A percentile compares a stretch with the other conserved stretches of the same genome.
Evolutionary conservation across 92 coral and sea anemone species (phyloP).

Genomic region (Umimayanthus kanabou): DNA sequence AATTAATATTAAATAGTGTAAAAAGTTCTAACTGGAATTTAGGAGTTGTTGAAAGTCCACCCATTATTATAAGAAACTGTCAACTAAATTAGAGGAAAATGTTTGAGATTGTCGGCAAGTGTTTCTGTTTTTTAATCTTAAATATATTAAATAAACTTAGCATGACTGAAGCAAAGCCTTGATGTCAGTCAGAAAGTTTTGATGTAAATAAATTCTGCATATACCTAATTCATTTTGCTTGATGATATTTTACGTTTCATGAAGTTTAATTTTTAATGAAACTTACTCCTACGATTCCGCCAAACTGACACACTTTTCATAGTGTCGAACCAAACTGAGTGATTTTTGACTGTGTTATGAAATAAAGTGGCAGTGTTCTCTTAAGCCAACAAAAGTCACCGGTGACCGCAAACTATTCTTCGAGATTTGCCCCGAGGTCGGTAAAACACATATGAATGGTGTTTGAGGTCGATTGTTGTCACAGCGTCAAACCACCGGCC

Average conservation of each 20-base stretch:
- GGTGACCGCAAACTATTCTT: constrained; percentile 1
- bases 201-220: no score
- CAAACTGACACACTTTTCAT: not conserved
- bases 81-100: no score
- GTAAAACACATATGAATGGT: not conserved
- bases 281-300: not conserved
- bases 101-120: no score
- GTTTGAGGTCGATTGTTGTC: constrained; percentile 22
- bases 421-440: constrained; percentile 6
- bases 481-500: not conserved
- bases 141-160: no score
- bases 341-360: not conserved
- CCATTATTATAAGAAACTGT: no score
- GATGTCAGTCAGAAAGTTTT: not conserved
- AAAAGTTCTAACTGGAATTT: no score
- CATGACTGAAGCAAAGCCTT: no score
- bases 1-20: no score
- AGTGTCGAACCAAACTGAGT: not conserved
- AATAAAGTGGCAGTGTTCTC: not conserved
- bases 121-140: no score
- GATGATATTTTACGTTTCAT: not conserved
- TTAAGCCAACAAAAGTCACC: not conserved
- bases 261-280: not conserved
- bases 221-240: not conserved
- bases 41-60: no score